Conservation (phyloP, 2,888 invertebrate genomes). For the Heterodera filipjevi region DNA sequence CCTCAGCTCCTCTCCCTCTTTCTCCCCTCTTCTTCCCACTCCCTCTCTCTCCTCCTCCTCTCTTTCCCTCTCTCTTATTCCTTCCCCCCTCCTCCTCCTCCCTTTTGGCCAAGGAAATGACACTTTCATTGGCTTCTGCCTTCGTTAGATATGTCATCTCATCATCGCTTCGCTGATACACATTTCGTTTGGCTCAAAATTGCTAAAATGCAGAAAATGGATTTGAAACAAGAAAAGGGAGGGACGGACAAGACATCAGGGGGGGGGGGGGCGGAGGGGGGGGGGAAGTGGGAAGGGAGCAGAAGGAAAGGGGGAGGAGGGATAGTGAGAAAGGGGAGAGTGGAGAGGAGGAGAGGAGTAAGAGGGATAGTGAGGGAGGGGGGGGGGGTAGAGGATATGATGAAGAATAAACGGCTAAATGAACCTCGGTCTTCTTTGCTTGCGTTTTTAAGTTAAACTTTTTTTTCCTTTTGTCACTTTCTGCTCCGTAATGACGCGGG, state of each 20-base stretch:
- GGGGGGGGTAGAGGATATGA: not conserved
- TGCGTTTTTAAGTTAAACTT: not conserved
- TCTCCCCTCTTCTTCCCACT: too few species aligned
- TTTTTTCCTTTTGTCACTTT: not conserved
- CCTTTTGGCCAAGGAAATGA: not conserved
- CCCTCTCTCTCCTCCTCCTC: too few species aligned
- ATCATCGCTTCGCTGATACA: not conserved
- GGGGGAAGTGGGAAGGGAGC: not conserved
- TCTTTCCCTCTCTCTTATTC: too few species aligned
- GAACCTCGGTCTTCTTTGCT: not conserved
- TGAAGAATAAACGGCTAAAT: not conserved
- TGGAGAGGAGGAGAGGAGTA: not conserved
- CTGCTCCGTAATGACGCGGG: not conserved
- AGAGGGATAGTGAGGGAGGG: not conserved
- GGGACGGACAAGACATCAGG: too few species aligned
- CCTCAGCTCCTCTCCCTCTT: too few species aligned
- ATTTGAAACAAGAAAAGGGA: not conserved
- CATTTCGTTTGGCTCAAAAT: not conserved
- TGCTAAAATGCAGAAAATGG: not conserved
- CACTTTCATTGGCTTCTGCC: slow-evolving; percentile 4
- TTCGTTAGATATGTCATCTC: not conserved
- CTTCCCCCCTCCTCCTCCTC: not conserved
- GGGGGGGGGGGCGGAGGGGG: not conserved
- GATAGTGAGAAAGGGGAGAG: too few species aligned
- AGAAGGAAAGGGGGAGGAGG: too few species aligned